Conservation (phyloP, 1,140 invertebrate genomes). For the Luehdorfia chinensis region DNA sequence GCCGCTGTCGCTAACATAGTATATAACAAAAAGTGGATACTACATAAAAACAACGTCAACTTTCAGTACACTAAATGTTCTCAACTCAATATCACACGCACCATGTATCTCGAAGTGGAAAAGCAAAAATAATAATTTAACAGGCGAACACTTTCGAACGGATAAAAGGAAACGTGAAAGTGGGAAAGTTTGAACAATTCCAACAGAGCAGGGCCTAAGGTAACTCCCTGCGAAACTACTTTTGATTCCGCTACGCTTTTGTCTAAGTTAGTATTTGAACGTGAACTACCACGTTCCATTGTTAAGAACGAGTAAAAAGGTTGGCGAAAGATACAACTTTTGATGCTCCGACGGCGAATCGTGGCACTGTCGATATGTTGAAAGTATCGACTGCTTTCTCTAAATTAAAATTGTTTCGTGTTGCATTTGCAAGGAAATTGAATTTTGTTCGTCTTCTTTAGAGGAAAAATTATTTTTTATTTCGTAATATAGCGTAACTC, state of each 20-base stretch:
- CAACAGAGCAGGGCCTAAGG: slow-evolving; percentile 56
- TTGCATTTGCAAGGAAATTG: slow-evolving; percentile 16
- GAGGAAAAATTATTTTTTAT: no score
- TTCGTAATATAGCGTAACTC: no score
- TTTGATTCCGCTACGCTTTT: slow-evolving; percentile 67
- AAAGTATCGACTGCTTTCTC: slow-evolving; percentile 35
- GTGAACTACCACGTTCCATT: slow-evolving; percentile 53
- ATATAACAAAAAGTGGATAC: no score
- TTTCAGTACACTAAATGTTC: slow-evolving; percentile 34
- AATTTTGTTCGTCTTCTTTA: slow-evolving; percentile 26
- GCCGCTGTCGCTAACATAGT: no score
- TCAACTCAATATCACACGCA: slow-evolving; percentile 43
- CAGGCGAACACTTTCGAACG: slow-evolving; percentile 54
- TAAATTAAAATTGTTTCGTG: slow-evolving; percentile 52
- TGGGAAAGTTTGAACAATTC: slow-evolving; percentile 68
- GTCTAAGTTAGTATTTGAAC: slow-evolving; percentile 71
- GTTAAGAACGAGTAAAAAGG: slow-evolving; percentile 47
- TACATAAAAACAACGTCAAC: slow-evolving; percentile 22
- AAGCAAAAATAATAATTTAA: slow-evolving; percentile 71
- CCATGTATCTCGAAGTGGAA: slow-evolving; percentile 43
- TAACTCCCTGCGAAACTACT: slow-evolving; percentile 61
- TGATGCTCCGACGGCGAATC: slow-evolving; percentile 30
- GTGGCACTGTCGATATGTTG: slow-evolving; percentile 23
- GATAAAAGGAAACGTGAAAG: slow-evolving; percentile 69
- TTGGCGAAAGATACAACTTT: slow-evolving; percentile 46